Evolutionary conservation across 2,113 vertebrate species (phyloP), one percentile per base, ranked within the genome.

Genomic region (Stigmatopora nigra): DNA sequence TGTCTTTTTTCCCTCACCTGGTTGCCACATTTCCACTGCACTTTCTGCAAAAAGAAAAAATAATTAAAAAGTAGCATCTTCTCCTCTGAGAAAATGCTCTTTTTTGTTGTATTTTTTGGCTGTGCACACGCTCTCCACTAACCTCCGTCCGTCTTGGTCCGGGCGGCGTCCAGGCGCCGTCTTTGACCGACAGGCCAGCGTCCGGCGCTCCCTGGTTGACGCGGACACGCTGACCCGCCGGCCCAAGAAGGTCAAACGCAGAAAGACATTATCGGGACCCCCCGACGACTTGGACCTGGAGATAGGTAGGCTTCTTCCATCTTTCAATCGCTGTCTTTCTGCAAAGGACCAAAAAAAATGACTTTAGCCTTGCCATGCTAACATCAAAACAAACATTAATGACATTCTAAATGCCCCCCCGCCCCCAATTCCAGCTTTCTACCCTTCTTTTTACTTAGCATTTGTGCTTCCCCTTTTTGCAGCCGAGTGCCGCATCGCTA

Each of bases 211-310:
- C 91, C 92, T 96, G 89, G 93, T 96, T 93, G 95, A 96, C 92
- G 93, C 93, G 90, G 95, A 98, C 90, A 96, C 93, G 88, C 91
- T 98, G 90, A 92, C 95, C 93, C 96, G 94, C 88, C 93, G 95
- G 85, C 92, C 94, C 92, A 97, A 95, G 94, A 98, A 98, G 93
- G 93, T 97, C 93, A 98, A 93, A 93, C 94, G 97, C 92, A 95
- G 97, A 98, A 97, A 98, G 94, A 99, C 97, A 91, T 98, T 99
- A 91, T 93, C 97, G 93, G 97, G 97, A 90, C 86, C 97, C 86
- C 96, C 96, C 89, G 95, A 98, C 93, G 93, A 89, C 94, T 83
- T 98, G 90, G 92, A 95, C 88, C 92, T 90, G 92, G 94, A 99
- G 91, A 92, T 98, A 97, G 97, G 97, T 99, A 99, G 92, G 94